phyloP scores from a whole-genome alignment of 2,888 invertebrate species.

The Rhabditophanes sp. region DNA sequence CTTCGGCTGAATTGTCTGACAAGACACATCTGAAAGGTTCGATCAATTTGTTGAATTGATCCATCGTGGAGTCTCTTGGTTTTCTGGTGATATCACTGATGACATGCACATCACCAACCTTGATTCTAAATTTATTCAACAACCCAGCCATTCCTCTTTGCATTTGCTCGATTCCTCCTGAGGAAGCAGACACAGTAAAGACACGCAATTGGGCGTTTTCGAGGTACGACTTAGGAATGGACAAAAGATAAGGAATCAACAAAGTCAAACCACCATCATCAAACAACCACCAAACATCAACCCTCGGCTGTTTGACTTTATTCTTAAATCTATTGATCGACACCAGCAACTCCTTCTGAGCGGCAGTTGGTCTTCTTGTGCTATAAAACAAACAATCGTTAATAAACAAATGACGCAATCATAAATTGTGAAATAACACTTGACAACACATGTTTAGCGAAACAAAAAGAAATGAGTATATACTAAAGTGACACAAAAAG shows the following conservation, averaged over 20 bases:
- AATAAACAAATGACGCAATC: too few relatives aligned
- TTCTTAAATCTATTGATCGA: slow-evolving; percentile 40
- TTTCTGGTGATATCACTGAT: slow-evolving; percentile 76
- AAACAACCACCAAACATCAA: slow-evolving; percentile 97
- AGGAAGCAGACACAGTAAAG: slow-evolving; percentile 39
- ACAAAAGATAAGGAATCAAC: slow-evolving; percentile 39
- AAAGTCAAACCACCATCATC: slow-evolving; percentile 58
- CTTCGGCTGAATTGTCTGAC: slow-evolving; percentile 6
- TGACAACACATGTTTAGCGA: too few relatives aligned
- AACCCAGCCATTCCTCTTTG: slow-evolving; percentile 65
- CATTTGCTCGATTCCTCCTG: slow-evolving; percentile 36
- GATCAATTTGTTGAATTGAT: slow-evolving; percentile 25
- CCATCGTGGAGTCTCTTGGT: slow-evolving; percentile 55
- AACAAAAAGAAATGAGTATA: too few relatives aligned
- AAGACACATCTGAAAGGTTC: slow-evolving; percentile 20
- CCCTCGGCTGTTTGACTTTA: slow-evolving; percentile 32
- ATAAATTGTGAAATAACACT: too few relatives aligned
- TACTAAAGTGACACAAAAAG: too few relatives aligned
- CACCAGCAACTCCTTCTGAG: slow-evolving; percentile 33
- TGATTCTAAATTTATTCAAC: slow-evolving; percentile 85
- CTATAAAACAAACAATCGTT: slow-evolving; percentile 20
- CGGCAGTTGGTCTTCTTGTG: slow-evolving; percentile 26
- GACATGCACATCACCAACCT: slow-evolving; percentile 79
- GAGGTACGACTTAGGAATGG: slow-evolving; percentile 37
- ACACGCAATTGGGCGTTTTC: slow-evolving; percentile 38